These are phyloP conservation scores for Penaeus japonicus DNA, from an alignment of 1,140 invertebrate genomes.

Conservation along the genomic window DNA sequence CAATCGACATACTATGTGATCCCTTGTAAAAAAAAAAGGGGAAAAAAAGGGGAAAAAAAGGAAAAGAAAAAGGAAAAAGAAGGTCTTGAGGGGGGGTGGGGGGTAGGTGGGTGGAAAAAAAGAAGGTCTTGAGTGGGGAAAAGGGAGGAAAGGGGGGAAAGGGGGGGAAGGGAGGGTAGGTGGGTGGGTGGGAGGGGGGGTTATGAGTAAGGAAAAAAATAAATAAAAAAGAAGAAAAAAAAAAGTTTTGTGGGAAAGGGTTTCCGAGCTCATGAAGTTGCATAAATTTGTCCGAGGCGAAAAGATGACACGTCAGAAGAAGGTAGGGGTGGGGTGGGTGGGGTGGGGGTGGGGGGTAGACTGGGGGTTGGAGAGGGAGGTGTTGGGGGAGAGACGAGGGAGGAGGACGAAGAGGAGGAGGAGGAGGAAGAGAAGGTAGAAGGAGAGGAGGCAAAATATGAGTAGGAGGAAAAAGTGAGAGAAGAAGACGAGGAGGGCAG, in stretches of 20 bases:
- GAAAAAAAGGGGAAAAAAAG: no score
- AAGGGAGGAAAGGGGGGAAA: not conserved
- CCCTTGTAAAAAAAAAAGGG: no score
- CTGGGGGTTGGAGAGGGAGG: not conserved
- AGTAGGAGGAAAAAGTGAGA: no score
- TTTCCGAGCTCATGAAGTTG: conserved; percentile 25
- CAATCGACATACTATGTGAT: no score
- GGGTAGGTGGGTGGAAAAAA: not conserved
- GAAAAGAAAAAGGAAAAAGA: not conserved
- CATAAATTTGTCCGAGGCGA: conserved; percentile 6
- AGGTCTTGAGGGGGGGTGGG: not conserved
- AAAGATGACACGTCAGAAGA: not conserved
- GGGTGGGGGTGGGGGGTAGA: not conserved
- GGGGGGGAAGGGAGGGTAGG: not conserved
- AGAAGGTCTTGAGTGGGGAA: not conserved
- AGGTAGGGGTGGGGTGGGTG: not conserved
- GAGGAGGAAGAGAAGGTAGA: not conserved
- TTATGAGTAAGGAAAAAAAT: not conserved
- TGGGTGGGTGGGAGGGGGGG: not conserved
- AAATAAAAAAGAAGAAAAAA: not conserved
- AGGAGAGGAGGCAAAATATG: no score
- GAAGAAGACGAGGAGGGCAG: no score
- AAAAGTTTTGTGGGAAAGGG: not conserved
- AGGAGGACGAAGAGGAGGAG: not conserved
- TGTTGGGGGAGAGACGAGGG: not conserved